Conservation (phyloP, 2,797 vertebrate genomes). For the Selene dorsalis region DNA sequence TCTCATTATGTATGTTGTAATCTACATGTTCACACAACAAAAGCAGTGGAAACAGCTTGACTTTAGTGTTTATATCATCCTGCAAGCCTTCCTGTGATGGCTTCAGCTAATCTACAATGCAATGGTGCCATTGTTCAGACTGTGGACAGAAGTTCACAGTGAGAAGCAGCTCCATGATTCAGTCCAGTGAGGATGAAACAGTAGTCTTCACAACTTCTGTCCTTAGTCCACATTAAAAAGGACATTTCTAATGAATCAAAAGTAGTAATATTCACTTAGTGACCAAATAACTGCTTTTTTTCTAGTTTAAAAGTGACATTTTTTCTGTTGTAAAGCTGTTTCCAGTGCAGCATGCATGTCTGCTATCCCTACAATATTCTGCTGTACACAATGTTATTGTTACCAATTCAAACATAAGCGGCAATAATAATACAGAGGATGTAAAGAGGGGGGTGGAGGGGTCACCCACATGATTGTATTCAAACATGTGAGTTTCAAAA, state of each 20-base stretch:
- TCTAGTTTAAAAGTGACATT: too few species aligned
- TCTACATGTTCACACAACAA: constrained; percentile 21
- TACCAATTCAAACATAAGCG: constrained; percentile 26
- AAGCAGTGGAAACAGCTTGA: background rate
- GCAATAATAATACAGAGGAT: constrained; percentile 22
- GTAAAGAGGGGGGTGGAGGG: background rate
- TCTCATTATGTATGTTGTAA: constrained; percentile 3
- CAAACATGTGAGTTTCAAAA: too few species aligned
- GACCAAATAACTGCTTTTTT: too few species aligned
- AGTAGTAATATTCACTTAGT: too few species aligned
- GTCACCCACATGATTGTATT: too few species aligned
- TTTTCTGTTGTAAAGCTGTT: background rate
- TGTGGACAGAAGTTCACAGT: background rate
- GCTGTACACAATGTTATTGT: constrained; percentile 24
- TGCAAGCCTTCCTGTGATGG: background rate
- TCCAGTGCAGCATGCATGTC: background rate
- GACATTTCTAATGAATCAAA: too few species aligned
- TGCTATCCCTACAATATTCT: constrained; percentile 11
- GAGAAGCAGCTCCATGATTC: constrained; percentile 2
- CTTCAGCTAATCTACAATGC: constrained; percentile 1
- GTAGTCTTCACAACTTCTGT: constrained; percentile 1
- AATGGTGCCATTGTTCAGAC: background rate
- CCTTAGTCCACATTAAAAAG: background rate
- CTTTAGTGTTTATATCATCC: background rate
- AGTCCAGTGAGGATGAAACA: background rate